phyloP scores from a whole-genome alignment of 2,888 invertebrate species.

The Erebia ligea region DNA sequence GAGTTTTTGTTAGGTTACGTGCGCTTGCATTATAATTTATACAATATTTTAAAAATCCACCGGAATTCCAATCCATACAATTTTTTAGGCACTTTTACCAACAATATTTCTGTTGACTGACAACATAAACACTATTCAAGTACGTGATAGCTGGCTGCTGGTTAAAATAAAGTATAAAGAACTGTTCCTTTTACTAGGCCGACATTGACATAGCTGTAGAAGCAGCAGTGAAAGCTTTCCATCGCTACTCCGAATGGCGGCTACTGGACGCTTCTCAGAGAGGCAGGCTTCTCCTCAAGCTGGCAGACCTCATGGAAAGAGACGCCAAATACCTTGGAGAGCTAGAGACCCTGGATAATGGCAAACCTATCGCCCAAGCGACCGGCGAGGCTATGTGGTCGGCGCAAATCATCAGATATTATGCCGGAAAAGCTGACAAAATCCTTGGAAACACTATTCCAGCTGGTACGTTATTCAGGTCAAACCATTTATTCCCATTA shows the following conservation, averaged over 20 bases:
- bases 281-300: conserved; percentile 87
- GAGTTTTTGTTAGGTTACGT: too few relatives aligned
- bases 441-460: conserved; percentile 91
- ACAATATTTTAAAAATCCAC: too few relatives aligned
- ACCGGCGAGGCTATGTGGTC: conserved; percentile 86
- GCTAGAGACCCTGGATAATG: conserved; percentile 97
- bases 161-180: background rate
- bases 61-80: too few relatives aligned
- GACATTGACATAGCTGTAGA: conserved; percentile 92
- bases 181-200: conserved; percentile 74
- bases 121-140: too few relatives aligned
- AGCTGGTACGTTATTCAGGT: conserved; percentile 62
- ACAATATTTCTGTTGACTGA: too few relatives aligned
- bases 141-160: too few relatives aligned
- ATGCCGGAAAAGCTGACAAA: conserved; percentile 97
- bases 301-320: conserved; percentile 91
- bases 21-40: too few relatives aligned
- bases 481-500: too few relatives aligned
- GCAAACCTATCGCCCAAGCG: conserved; percentile 92
- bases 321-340: conserved; percentile 91
- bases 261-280: conserved; percentile 91
- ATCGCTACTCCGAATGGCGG: conserved; percentile 89
- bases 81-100: too few relatives aligned
- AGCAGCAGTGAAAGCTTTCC: conserved; percentile 91
- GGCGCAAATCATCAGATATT: conserved; percentile 89